These are phyloP conservation scores for Varanus salvator DNA, from an alignment of 2,113 vertebrate species.

Conservation along the genomic window DNA sequence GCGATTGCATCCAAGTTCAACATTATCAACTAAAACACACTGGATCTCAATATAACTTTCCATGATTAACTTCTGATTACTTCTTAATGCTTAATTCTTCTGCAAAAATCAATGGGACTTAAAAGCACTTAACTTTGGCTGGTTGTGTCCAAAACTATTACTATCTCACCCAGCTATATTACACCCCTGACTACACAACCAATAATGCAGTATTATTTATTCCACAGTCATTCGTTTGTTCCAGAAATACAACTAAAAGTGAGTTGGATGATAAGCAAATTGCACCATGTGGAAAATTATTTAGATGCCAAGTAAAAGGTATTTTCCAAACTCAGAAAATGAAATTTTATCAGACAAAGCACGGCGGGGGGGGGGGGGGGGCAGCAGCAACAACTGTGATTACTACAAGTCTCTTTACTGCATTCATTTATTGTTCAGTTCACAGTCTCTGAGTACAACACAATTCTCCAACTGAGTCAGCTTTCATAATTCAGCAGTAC, in stretches of 20 bases:
- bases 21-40: neutral
- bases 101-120: neutral
- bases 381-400: conserved; percentile 38
- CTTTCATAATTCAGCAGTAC: conserved; percentile 88
- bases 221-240: neutral
- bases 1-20: neutral
- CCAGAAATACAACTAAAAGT: conserved; percentile 17
- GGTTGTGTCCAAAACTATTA: neutral
- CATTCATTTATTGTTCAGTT: conserved; percentile 84
- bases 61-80: neutral
- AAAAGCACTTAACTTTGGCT: neutral
- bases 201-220: neutral
- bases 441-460: conserved; percentile 84
- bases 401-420: conserved; percentile 71
- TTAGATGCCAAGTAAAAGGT: conserved; percentile 58
- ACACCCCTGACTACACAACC: neutral
- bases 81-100: neutral
- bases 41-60: neutral
- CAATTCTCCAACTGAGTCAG: conserved; percentile 84
- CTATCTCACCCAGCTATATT: too few species aligned
- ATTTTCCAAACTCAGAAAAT: conserved; percentile 57
- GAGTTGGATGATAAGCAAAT: conserved; percentile 53
- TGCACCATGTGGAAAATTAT: conserved; percentile 51
- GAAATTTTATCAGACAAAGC: conserved; percentile 51
- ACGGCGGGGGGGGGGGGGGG: too few species aligned